A percentile compares a stretch with the other conserved stretches of the same genome.
phyloP scores from a whole-genome alignment of 1,140 invertebrate genomes.

The Araneus ventricosus region DNA sequence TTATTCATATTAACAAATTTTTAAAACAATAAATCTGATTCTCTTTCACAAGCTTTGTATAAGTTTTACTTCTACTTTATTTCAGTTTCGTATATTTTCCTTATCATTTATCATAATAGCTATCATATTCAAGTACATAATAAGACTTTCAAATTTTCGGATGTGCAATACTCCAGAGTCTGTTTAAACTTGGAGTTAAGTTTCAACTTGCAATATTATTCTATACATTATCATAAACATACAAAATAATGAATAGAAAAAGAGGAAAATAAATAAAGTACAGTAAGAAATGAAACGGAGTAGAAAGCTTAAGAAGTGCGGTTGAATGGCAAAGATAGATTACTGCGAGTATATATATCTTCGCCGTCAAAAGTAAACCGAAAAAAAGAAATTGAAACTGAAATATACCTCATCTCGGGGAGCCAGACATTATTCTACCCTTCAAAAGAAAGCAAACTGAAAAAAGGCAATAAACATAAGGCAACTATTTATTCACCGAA shows the following conservation, averaged over 20 bases:
- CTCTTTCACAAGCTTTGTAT: too few relatives aligned
- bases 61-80: too few relatives aligned
- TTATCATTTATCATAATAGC: too few relatives aligned
- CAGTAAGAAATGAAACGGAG: slow-evolving; percentile 17
- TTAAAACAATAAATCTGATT: too few relatives aligned
- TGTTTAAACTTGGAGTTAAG: too few relatives aligned
- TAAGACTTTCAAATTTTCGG: too few relatives aligned
- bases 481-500: slow-evolving; percentile 44
- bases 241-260: neutral
- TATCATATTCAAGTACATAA: too few relatives aligned
- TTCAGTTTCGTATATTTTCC: too few relatives aligned
- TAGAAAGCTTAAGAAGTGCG: slow-evolving; percentile 40
- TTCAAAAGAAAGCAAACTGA: neutral
- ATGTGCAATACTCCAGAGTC: too few relatives aligned
- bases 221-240: too few relatives aligned
- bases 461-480: slow-evolving; percentile 42
- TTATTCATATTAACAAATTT: too few relatives aligned
- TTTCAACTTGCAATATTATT: too few relatives aligned
- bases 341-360: slow-evolving; percentile 32
- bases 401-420: slow-evolving; percentile 28
- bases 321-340: neutral
- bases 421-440: neutral
- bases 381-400: slow-evolving; percentile 4
- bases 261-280: neutral
- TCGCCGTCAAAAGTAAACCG: neutral